A percentile compares a stretch with the other conserved stretches of the same genome.
phyloP scores from a whole-genome alignment of 2,888 invertebrate genomes.

The Netelia inedita region DNA sequence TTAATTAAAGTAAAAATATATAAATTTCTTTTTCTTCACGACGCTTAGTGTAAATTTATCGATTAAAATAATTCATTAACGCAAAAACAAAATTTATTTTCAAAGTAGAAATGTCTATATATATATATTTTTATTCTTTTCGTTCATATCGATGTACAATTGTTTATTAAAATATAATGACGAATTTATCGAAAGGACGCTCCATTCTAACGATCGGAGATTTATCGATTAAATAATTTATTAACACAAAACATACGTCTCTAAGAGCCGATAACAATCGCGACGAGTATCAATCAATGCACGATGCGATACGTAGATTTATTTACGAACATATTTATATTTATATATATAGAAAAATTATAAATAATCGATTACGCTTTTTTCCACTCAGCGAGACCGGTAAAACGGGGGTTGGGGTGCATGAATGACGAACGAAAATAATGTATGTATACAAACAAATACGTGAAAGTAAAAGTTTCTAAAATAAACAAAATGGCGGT shows the following conservation, averaged over 20 bases:
- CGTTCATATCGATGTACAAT: no score
- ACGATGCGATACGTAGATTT: not conserved
- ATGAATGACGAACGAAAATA: not conserved
- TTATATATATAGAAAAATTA: slow-evolving; percentile 42
- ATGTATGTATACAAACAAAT: not conserved
- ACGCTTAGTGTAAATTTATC: no score
- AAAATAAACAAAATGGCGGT: not conserved
- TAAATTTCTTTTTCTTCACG: no score
- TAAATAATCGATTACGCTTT: slow-evolving; percentile 51
- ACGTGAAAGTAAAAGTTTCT: not conserved
- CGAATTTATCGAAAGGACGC: no score
- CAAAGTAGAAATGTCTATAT: no score
- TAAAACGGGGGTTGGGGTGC: not conserved
- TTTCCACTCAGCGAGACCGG: slow-evolving; percentile 10
- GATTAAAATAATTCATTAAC: no score
- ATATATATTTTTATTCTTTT: no score
- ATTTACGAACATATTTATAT: not conserved
- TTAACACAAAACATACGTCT: slow-evolving; percentile 50
- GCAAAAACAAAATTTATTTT: no score
- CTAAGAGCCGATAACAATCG: no score
- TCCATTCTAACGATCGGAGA: not conserved
- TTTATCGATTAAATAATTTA: slow-evolving; percentile 64
- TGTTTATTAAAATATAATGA: no score
- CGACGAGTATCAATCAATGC: not conserved
- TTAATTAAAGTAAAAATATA: no score